Evolutionary conservation across 1,140 invertebrate genomes (phyloP).

Genomic region (Drosophila orena): DNA sequence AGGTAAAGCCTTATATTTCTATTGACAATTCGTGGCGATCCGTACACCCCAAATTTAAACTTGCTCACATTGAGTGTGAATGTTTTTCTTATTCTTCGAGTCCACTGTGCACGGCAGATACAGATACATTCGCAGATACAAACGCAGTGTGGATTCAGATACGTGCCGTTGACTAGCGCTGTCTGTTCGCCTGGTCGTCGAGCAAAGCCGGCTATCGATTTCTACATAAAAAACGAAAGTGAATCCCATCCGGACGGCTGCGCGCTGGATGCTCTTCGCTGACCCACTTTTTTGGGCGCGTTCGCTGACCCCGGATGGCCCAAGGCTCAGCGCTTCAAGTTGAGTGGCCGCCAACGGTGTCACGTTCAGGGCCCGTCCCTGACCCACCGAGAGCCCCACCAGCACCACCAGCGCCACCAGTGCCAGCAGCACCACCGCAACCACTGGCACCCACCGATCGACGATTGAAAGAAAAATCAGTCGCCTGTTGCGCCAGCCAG

Average conservation of each 20-base stretch:
- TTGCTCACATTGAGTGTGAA: too few relatives aligned
- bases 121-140: slow-evolving; percentile 31
- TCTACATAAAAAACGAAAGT: slow-evolving; percentile 83
- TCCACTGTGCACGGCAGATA: slow-evolving; percentile 20
- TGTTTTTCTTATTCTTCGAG: too few relatives aligned
- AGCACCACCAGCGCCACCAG: background rate
- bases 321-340: slow-evolving; percentile 68
- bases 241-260: slow-evolving; percentile 23
- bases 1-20: too few relatives aligned
- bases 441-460: slow-evolving; percentile 24
- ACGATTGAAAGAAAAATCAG: slow-evolving; percentile 77
- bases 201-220: slow-evolving; percentile 79
- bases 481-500: slow-evolving; percentile 60
- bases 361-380: slow-evolving; percentile 74
- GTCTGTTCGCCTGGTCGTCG: slow-evolving; percentile 64
- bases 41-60: too few relatives aligned
- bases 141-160: slow-evolving; percentile 17
- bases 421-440: background rate
- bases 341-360: slow-evolving; percentile 61
- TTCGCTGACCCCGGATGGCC: slow-evolving; percentile 28
- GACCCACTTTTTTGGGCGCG: slow-evolving; percentile 60
- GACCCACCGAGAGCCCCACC: slow-evolving; percentile 40
- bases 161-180: slow-evolving; percentile 21
- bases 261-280: slow-evolving; percentile 19
- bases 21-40: too few relatives aligned